Percentiles rank a stretch among this genome's conserved stretches.
Evolutionary conservation across 1,140 invertebrate species (phyloP).

Genomic region (Hylaeus volcanicus): DNA sequence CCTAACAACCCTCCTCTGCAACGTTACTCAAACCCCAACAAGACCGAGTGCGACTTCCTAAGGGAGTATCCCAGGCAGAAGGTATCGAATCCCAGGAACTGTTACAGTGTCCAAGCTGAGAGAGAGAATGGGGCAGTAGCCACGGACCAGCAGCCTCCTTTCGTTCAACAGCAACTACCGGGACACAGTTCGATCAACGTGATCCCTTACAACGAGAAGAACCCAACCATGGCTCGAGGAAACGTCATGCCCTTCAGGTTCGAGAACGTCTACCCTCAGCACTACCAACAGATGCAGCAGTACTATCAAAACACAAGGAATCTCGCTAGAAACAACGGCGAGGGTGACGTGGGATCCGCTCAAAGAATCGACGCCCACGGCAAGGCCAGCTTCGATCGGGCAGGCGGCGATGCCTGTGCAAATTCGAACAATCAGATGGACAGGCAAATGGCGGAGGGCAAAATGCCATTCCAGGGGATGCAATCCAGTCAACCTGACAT

Average conservation of each 20-base stretch:
- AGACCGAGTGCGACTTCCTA: background rate
- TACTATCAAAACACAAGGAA: conserved; percentile 34
- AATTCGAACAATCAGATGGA: conserved; percentile 6
- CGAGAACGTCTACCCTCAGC: conserved; percentile 4
- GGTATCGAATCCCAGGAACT: background rate
- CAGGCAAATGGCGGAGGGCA: background rate
- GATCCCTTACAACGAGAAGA: conserved; percentile 15
- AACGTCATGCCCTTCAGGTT: background rate
- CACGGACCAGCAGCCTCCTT: background rate
- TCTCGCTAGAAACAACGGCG: conserved; percentile 10
- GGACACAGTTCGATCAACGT: background rate
- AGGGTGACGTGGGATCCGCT: conserved; percentile 34
- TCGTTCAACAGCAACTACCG: background rate
- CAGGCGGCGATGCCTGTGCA: conserved; percentile 43
- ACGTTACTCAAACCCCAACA: background rate
- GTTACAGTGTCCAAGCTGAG: conserved; percentile 46
- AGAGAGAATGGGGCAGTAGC: conserved; percentile 41
- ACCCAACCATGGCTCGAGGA: background rate
- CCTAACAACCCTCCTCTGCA: conserved; percentile 58
- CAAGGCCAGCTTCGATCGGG: conserved; percentile 23
- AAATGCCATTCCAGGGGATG: background rate
- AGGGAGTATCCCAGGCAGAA: conserved; percentile 54
- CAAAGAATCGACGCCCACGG: background rate
- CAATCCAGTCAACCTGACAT: conserved; percentile 46
- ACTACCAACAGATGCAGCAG: conserved; percentile 53